A percentile compares a stretch with the other conserved stretches of the same genome.
Conservation (phyloP, 2,113 vertebrate genomes). For the Bujurquina vittata region DNA sequence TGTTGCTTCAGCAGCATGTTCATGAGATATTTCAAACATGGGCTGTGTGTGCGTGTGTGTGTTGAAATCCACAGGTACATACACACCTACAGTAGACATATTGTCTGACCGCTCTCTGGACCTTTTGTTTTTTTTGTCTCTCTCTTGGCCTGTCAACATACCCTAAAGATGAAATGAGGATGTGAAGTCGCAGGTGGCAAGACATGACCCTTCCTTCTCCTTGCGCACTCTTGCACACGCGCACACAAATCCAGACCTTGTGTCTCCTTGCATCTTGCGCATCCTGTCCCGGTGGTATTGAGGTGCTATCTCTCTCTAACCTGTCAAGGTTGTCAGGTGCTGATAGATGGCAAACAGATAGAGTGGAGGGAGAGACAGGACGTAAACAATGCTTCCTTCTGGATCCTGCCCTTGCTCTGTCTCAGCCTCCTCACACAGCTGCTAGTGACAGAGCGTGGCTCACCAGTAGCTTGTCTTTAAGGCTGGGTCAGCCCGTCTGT, state of each 20-base stretch:
- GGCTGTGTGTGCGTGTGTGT: too few species aligned
- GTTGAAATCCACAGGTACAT: neutral
- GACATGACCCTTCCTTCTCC: slow-evolving; percentile 40
- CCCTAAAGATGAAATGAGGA: slow-evolving; percentile 25
- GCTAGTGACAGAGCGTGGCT: neutral
- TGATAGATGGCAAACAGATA: slow-evolving; percentile 72
- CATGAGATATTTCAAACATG: too few species aligned
- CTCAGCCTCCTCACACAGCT: slow-evolving; percentile 12
- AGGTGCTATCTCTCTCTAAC: slow-evolving; percentile 65
- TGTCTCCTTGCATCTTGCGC: slow-evolving; percentile 4
- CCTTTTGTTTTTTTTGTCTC: slow-evolving; percentile 17
- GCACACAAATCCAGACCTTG: neutral
- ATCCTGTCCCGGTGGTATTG: slow-evolving; percentile 33
- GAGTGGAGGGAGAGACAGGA: slow-evolving; percentile 25
- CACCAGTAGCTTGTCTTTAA: neutral
- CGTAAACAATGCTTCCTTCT: slow-evolving; percentile 54
- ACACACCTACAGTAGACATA: neutral
- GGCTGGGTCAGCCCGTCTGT: neutral
- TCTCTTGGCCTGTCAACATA: slow-evolving; percentile 42
- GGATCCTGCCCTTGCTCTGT: slow-evolving; percentile 33
- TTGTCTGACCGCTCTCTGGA: slow-evolving; percentile 20
- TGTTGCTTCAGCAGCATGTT: neutral
- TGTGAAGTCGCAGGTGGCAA: slow-evolving; percentile 47
- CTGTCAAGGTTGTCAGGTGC: slow-evolving; percentile 66
- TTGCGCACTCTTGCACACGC: neutral